Percentiles rank a stretch among this genome's conserved stretches.
These are phyloP conservation scores for Patella ulyssiponensis DNA, from an alignment of 2,888 invertebrate species.

Conservation along the genomic window DNA sequence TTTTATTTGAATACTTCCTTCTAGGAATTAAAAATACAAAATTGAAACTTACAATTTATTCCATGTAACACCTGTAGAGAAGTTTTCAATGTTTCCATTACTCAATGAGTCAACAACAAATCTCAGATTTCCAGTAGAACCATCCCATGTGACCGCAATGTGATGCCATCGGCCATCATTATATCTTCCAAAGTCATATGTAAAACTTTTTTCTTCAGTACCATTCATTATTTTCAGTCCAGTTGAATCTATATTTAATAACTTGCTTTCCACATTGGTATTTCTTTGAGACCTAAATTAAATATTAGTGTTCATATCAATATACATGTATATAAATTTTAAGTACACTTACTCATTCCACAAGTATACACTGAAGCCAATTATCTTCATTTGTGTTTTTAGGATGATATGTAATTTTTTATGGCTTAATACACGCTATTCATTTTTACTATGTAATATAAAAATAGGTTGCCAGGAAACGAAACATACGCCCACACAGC, in stretches of 20 bases:
- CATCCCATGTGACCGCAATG: conserved; percentile 46
- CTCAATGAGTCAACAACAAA: conserved; percentile 48
- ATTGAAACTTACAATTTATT: conserved; percentile 27
- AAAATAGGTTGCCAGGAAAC: too few species aligned
- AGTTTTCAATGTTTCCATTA: conserved; percentile 19
- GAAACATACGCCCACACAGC: too few species aligned
- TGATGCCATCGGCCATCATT: conserved; percentile 61
- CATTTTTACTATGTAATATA: too few species aligned
- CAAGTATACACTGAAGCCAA: too few species aligned
- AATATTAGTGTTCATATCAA: too few species aligned
- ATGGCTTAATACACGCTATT: too few species aligned
- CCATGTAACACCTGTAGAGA: conserved; percentile 17
- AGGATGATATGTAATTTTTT: too few species aligned
- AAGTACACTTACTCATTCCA: too few species aligned
- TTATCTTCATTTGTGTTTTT: too few species aligned
- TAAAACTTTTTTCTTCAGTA: not conserved
- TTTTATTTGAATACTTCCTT: too few species aligned
- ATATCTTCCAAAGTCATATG: conserved; percentile 7
- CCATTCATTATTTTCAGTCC: conserved; percentile 39
- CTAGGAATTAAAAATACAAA: not conserved
- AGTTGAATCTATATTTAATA: conserved; percentile 44
- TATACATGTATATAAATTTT: too few species aligned
- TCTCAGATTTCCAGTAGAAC: conserved; percentile 33
- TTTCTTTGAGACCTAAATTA: not conserved
- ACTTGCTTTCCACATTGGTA: conserved; percentile 18